A percentile compares a stretch with the other conserved stretches of the same genome.
Evolutionary conservation across 2,113 vertebrate genomes (phyloP).

Genomic region (Athene noctua): DNA sequence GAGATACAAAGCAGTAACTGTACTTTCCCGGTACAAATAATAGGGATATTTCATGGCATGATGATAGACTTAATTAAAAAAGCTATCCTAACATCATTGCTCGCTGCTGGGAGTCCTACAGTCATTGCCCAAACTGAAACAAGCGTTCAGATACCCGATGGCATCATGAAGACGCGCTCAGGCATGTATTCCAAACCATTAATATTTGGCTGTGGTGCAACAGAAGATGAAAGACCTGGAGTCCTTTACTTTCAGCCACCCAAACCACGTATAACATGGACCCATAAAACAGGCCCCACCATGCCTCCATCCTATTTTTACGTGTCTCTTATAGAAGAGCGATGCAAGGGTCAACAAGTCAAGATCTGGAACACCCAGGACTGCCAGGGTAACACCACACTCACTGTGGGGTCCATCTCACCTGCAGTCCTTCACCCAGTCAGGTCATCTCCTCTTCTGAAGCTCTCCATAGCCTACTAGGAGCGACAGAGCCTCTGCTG

Average conservation of each 20-base stretch:
- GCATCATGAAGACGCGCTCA: accelerated
- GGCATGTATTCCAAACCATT: background rate
- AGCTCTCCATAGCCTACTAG: background rate
- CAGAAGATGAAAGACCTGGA: background rate
- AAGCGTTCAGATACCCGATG: background rate
- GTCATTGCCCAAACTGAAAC: background rate
- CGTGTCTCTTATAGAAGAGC: accelerated
- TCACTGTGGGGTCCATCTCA: background rate
- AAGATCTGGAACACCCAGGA: background rate
- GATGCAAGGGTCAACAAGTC: background rate
- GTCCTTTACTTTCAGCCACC: background rate
- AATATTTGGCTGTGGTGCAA: background rate
- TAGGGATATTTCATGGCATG: background rate
- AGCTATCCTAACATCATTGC: background rate
- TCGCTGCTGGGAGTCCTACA: background rate
- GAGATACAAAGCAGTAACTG: background rate
- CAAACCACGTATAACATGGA: background rate
- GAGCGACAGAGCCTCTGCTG: background rate
- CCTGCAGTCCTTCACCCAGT: background rate
- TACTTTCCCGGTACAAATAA: background rate
- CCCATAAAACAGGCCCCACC: background rate
- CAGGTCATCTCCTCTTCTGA: background rate
- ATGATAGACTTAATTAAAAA: conserved; percentile 22
- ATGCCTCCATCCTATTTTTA: background rate
- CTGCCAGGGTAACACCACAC: too few relatives aligned